These are phyloP conservation scores for Pentamera pediparva DNA, from an alignment of 53 echinoderm and acorn worm species.

Conservation along the genomic window DNA sequence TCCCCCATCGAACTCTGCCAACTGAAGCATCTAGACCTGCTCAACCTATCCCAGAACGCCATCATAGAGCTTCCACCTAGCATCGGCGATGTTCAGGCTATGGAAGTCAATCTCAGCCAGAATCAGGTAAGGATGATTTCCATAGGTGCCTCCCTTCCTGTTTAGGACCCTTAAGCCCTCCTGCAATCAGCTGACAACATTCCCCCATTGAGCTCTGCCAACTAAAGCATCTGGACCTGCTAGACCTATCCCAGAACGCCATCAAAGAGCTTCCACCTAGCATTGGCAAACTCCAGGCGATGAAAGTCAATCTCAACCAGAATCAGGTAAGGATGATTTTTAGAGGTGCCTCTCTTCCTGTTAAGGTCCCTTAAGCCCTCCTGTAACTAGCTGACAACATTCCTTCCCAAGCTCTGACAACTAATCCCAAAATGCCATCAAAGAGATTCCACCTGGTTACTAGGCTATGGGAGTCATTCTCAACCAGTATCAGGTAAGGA, in stretches of 20 bases:
- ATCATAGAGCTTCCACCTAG: constrained; percentile 65
- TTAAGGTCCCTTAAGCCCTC: constrained; percentile 60
- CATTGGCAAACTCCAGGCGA: constrained; percentile 64
- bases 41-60: constrained; percentile 83
- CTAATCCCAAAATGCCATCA: constrained; percentile 73
- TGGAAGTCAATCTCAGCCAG: constrained; percentile 91
- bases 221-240: constrained; percentile 75
- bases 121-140: constrained; percentile 69
- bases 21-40: constrained; percentile 75
- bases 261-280: constrained; percentile 65
- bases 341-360: neutral
- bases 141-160: neutral
- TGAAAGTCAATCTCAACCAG: constrained; percentile 91
- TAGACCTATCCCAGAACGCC: constrained; percentile 84
- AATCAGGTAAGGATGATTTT: constrained; percentile 99
- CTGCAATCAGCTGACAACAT: constrained; percentile 56
- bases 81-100: constrained; percentile 64
- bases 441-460: constrained; percentile 60
- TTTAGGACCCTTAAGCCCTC: too few relatives aligned
- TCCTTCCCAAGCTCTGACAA: constrained; percentile 64
- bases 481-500: constrained; percentile 92
- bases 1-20: constrained; percentile 74
- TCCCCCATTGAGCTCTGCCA: constrained; percentile 74
- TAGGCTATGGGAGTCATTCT: constrained; percentile 89
- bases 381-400: constrained; percentile 59